phyloP scores from a whole-genome alignment of 1,140 invertebrate species.

The Trachymyrmex cornetzi region DNA sequence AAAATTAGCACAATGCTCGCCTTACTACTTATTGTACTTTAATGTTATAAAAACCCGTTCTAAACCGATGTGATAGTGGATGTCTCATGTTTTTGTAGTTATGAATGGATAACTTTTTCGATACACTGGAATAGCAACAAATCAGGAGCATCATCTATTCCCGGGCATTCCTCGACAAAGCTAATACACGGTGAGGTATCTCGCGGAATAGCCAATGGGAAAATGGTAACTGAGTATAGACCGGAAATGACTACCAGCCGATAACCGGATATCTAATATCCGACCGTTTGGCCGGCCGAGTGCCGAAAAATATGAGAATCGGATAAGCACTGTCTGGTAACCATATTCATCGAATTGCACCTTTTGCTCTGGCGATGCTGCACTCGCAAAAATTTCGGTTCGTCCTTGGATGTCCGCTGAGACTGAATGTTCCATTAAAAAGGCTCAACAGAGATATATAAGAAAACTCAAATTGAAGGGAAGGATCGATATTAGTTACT shows the following conservation, averaged over 20 bases:
- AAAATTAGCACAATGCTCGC: constrained; percentile 8
- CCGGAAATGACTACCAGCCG: constrained; percentile 77
- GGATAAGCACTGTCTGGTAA: constrained; percentile 74
- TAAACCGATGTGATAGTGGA: constrained; percentile 7
- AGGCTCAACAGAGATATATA: not conserved
- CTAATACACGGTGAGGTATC: constrained; percentile 21
- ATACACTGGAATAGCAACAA: constrained; percentile 57
- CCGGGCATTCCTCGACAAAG: constrained; percentile 39
- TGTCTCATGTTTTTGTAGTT: constrained; percentile 50
- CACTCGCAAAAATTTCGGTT: constrained; percentile 52
- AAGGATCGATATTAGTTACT: not conserved
- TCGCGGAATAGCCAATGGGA: constrained; percentile 65
- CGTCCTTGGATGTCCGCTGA: not conserved
- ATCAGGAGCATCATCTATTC: constrained; percentile 66
- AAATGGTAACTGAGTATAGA: constrained; percentile 73
- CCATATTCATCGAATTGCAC: constrained; percentile 62
- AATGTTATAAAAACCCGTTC: constrained; percentile 66
- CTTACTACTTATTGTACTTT: constrained; percentile 6
- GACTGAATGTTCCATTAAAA: constrained; percentile 23
- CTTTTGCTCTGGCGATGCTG: constrained; percentile 26
- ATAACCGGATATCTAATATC: constrained; percentile 83
- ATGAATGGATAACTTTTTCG: constrained; percentile 43
- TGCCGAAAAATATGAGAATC: constrained; percentile 80
- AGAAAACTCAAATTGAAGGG: not conserved
- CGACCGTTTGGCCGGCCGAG: constrained; percentile 74